Conservation (phyloP, 2,888 invertebrate species). For the Limnephilus marmoratus region DNA sequence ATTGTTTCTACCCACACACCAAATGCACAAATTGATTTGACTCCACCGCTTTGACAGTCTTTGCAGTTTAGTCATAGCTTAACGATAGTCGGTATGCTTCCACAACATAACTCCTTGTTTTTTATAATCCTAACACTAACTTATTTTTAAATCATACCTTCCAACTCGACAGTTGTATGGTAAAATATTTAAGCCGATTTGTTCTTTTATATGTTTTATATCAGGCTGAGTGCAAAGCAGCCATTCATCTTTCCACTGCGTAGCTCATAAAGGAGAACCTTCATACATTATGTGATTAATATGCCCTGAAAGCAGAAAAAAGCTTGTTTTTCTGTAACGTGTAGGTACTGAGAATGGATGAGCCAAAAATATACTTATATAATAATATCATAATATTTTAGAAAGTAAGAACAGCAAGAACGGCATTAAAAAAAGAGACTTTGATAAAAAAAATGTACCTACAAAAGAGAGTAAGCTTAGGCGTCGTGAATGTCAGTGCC, state of each 20-base stretch:
- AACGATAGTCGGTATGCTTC: too few species aligned
- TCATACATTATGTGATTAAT: conserved; percentile 10
- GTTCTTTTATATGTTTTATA: conserved; percentile 56
- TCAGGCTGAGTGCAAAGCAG: conserved; percentile 54
- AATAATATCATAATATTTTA: neutral
- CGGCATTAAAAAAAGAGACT: neutral
- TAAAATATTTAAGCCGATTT: conserved; percentile 48
- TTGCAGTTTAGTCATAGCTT: too few species aligned
- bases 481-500: neutral
- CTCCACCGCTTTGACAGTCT: too few species aligned
- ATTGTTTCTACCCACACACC: too few species aligned
- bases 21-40: too few species aligned
- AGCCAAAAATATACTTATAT: neutral
- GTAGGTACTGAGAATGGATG: neutral
- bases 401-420: neutral
- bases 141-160: too few species aligned
- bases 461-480: too few species aligned
- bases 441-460: too few species aligned
- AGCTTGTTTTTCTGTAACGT: neutral
- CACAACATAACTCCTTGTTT: too few species aligned
- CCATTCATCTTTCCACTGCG: conserved; percentile 53
- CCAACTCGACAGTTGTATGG: neutral
- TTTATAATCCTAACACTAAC: too few species aligned
- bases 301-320: neutral
- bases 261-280: neutral